Base-by-base conservation (phyloP, 2,888 invertebrate species). In the Iselma pallidipennis region DNA sequence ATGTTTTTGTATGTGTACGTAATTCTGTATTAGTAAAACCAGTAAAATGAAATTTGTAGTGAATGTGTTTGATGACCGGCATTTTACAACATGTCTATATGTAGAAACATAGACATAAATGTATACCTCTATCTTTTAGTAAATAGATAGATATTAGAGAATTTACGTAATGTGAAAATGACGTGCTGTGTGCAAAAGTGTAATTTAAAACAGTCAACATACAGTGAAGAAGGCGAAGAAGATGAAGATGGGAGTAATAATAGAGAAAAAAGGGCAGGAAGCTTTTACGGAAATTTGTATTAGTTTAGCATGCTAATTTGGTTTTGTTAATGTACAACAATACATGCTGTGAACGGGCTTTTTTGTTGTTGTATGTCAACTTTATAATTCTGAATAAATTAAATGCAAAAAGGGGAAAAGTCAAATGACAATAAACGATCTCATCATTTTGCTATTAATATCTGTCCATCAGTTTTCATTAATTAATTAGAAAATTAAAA, bases 141-240 rank as follows among this genome's bases (percentile, higher is more conserved):
- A 16, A 10, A 29, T 25, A 49, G 10, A 12, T 16, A 26, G 9
- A 49, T 7, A 49, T 49, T 49, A 49, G 25, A 33, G 10, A 25
- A 49, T 49, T 49, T 49, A 49, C 49, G 49, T 49, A 49, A 49
- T 49, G 49, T 49, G 49, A 49, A 49, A 49, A 26, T 25, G 21
- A 49, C 49, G 49, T 49, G 49, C 7, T 49, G 25, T 49, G 49
- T 33, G n/a, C n/a, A 14, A 12, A 49, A 49, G 25, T 25, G 25
- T 49, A 49, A 49, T 49, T 49, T 28, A 37, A 16, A 7, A 37
- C 16, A 14, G 50, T 19, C 19, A 26, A 25, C 23, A n/a, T n/a
- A 25, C 6, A 12, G 49, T 0, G 3, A 23, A 49, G 21, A 25
- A n/a, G 16, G n/a, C n/a, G n/a, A n/a, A 4, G 4, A 33, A 10